Evolutionary conservation across 2,113 vertebrate species (phyloP), one percentile per base, ranked within the genome.

Genomic region (Chunga burmeisteri): DNA sequence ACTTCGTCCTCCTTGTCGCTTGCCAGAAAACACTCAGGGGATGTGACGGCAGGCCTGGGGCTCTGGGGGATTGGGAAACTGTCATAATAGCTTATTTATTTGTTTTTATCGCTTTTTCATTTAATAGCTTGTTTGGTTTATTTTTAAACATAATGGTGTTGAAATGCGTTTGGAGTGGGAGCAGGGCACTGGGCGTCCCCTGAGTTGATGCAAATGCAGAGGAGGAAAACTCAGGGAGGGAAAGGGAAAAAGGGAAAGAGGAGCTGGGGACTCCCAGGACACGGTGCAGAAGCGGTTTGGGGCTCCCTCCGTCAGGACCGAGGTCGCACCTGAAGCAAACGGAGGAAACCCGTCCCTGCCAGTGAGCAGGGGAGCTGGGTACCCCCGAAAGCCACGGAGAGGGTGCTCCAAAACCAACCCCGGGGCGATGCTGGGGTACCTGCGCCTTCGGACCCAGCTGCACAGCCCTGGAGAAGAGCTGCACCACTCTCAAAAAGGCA

Each of bases 181-280:
- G 56, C 32, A 6, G 68, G 7, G 49, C 20, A 7, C 18, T 3
- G 53, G 44, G 6, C 0, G 0, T 8, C 18, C 68, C 79, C 62
- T 1, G 42, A 5, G 70, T 81, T 47, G 63, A 42, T 3, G 44
- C 7, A 17, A 23, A 70, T 7, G 44, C 7, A 6, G 44, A 27
- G 86, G 36, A n/a, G 38, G 61, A 44, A 50, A 75, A 70, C 68
- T 19, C 23, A 6, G 2, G 19, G 62, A 16, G 21, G 0, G 4
- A 6, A 23, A 9, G 2, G 42, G 49, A n/a, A n/a, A 11, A 13
- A 55, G 27, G 46, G 46, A 46, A 36, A 22, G 26, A 19, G n/a
- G 32, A 44, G 34, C 10, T 0, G 4, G 19, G 30, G 16, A 8
- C 7, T 38, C 6, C 20, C 0, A 2, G 63, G 12, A 4, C 16